Percentiles rank a stretch among this genome's conserved stretches.
Conservation (phyloP, 2,888 invertebrate species). For the Xylota segnis region DNA sequence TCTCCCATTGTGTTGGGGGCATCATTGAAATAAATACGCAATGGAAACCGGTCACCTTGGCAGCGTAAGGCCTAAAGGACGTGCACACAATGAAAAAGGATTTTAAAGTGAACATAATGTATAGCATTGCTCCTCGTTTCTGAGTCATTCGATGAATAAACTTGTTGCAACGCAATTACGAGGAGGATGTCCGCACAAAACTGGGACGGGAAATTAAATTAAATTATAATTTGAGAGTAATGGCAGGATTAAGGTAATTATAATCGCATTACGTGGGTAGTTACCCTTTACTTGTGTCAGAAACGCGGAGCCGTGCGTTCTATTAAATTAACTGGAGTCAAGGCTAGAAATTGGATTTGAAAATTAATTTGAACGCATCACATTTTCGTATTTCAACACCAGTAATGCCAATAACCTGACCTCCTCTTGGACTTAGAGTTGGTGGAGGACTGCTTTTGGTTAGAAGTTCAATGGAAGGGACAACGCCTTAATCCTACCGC, state of each 20-base stretch:
- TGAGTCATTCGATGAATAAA: conserved; percentile 3
- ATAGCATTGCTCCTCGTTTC: conserved; percentile 7
- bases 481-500: too few relatives aligned
- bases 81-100: neutral
- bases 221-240: conserved; percentile 33
- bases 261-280: conserved; percentile 43
- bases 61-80: conserved; percentile 5
- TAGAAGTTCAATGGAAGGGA: too few relatives aligned
- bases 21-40: conserved; percentile 59
- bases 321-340: too few relatives aligned
- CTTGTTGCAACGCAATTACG: conserved; percentile 42
- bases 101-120: neutral
- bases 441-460: too few relatives aligned
- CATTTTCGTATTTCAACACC: too few relatives aligned
- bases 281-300: neutral
- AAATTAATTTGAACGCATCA: too few relatives aligned
- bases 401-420: too few relatives aligned
- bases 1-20: conserved; percentile 13
- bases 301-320: too few relatives aligned
- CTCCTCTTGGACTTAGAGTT: too few relatives aligned
- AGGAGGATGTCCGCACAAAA: conserved; percentile 2
- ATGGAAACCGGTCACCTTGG: conserved; percentile 59
- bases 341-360: too few relatives aligned
- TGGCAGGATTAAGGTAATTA: conserved; percentile 39
- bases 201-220: conserved; percentile 10